A percentile compares a stretch with the other conserved stretches of the same genome.
phyloP scores from a whole-genome alignment of 2,113 vertebrate genomes.

The Danionella cerebrum region DNA sequence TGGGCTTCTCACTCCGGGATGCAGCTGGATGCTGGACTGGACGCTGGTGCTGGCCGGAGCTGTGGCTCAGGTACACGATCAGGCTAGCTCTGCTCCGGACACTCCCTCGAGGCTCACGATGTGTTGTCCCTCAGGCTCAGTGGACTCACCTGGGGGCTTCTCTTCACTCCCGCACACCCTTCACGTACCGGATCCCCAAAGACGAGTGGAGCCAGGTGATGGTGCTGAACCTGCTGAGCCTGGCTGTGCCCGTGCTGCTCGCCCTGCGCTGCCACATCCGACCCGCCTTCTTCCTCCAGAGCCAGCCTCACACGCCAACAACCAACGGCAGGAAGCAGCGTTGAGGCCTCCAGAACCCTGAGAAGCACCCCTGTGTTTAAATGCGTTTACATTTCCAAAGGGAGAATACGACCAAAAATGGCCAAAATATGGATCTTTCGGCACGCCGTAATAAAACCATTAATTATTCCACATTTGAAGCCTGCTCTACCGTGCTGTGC shows the following conservation, averaged over 20 bases:
- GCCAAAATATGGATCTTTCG: no score
- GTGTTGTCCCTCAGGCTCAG: slow-evolving; percentile 67
- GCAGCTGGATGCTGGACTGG: slow-evolving; percentile 86
- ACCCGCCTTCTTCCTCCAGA: slow-evolving; percentile 71
- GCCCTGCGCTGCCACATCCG: slow-evolving; percentile 67
- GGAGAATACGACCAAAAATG: no score
- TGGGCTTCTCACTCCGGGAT: slow-evolving; percentile 74
- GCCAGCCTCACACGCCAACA: slow-evolving; percentile 21
- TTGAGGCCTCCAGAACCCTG: slow-evolving; percentile 41
- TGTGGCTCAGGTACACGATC: slow-evolving; percentile 77
- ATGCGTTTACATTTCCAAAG: no score
- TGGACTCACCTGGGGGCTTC: slow-evolving; percentile 85
- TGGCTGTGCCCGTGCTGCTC: slow-evolving; percentile 64
- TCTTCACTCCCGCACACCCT: slow-evolving; percentile 78
- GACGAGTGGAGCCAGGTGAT: slow-evolving; percentile 70
- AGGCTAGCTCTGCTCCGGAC: no score
- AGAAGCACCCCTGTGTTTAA: no score
- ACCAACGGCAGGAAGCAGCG: slow-evolving; percentile 67
- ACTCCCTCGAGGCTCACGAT: background rate
- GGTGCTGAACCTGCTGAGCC: slow-evolving; percentile 66
- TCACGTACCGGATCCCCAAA: slow-evolving; percentile 82
- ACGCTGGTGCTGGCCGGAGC: slow-evolving; percentile 79
- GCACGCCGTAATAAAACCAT: no score
- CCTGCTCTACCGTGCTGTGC: no score
- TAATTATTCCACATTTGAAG: no score